Conservation (phyloP, 2,888 invertebrate species). For the Chelonus formosanus region DNA sequence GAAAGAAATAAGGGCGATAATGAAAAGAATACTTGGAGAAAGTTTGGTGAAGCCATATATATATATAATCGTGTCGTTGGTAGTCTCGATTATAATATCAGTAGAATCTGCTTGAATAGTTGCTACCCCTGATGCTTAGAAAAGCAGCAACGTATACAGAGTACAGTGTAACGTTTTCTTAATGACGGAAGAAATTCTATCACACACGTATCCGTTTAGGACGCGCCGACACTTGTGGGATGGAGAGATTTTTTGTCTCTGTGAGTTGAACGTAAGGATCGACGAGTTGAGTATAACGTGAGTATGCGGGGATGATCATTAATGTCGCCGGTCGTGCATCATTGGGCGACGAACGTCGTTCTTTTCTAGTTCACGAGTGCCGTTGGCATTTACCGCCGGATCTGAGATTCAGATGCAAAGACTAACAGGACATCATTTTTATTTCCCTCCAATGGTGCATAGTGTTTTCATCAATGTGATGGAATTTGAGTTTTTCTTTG, state of each 20-base stretch:
- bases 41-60: too few species aligned
- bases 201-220: conserved; percentile 63
- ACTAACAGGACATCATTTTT: conserved; percentile 2
- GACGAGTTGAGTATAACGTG: conserved; percentile 28
- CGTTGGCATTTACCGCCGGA: conserved; percentile 19
- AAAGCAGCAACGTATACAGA: conserved; percentile 45
- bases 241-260: conserved; percentile 41
- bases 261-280: conserved; percentile 53
- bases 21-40: too few species aligned
- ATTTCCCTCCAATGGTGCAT: background rate
- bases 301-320: conserved; percentile 47
- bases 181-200: conserved; percentile 66
- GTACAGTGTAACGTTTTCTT: conserved; percentile 63
- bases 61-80: background rate
- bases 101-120: too few species aligned
- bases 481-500: too few species aligned
- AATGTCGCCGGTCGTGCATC: conserved; percentile 46
- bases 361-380: conserved; percentile 20
- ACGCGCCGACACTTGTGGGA: conserved; percentile 40
- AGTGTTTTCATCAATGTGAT: background rate
- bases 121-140: conserved; percentile 39
- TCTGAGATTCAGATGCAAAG: conserved; percentile 2
- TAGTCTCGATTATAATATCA: background rate
- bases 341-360: conserved; percentile 34
- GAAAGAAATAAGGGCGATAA: too few species aligned